phyloP scores from a whole-genome alignment of 23 tunicate genomes.

The Ciona savignyi region DNA sequence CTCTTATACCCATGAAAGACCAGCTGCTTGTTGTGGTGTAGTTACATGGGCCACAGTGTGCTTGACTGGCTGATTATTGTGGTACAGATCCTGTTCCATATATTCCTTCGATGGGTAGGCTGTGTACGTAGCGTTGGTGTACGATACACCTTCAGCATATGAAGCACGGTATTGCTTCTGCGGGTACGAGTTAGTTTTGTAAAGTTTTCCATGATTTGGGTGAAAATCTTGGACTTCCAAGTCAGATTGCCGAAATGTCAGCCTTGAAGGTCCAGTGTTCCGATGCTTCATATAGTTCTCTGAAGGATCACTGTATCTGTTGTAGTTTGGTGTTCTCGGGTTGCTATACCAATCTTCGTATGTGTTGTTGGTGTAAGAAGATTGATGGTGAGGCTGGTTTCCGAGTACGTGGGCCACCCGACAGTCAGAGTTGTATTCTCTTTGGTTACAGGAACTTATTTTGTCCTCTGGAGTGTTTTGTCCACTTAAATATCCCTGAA shows the following conservation, averaged over 20 bases:
- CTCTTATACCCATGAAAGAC: slow-evolving; percentile 15
- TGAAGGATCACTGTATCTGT: not conserved
- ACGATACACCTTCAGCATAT: not conserved
- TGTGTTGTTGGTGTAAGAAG: not conserved
- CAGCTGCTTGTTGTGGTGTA: slow-evolving; percentile 10
- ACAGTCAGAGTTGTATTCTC: too few relatives aligned
- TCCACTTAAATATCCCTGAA: too few relatives aligned
- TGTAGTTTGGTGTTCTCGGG: not conserved
- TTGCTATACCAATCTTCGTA: not conserved
- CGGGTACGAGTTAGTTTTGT: not conserved
- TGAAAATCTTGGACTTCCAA: not conserved
- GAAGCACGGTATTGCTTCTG: not conserved
- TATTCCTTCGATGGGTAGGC: not conserved
- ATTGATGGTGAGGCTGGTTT: too few relatives aligned
- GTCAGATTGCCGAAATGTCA: not conserved
- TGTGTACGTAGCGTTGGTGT: not conserved
- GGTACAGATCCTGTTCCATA: not conserved
- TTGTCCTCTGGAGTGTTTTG: too few relatives aligned
- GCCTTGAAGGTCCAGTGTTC: not conserved
- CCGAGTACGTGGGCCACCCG: too few relatives aligned
- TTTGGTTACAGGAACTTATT: too few relatives aligned
- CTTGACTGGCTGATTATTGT: not conserved
- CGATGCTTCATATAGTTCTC: not conserved
- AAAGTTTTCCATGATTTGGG: not conserved
- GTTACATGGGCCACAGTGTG: not conserved